Evolutionary conservation across 2,888 invertebrate genomes (phyloP).

Genomic region (Rapana venosa): DNA sequence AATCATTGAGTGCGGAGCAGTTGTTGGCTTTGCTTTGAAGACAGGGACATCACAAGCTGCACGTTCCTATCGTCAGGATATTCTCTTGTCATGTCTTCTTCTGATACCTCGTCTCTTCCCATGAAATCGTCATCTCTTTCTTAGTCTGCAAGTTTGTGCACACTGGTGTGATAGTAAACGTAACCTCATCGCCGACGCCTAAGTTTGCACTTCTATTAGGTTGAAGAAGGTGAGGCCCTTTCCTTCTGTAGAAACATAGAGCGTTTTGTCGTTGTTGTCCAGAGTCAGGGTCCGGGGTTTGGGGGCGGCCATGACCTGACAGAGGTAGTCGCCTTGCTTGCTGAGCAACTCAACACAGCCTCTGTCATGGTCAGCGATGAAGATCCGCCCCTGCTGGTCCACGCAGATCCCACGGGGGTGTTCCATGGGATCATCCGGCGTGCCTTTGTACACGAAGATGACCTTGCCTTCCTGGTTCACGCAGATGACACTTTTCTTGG

Average conservation of each 20-base stretch:
- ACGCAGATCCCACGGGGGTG: slow-evolving; percentile 27
- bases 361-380: slow-evolving; percentile 32
- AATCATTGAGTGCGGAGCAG: too few species aligned
- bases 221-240: slow-evolving; percentile 46
- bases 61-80: too few species aligned
- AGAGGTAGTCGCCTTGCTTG: slow-evolving; percentile 26
- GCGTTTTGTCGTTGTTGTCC: slow-evolving; percentile 33
- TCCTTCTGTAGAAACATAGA: slow-evolving; percentile 40
- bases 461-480: slow-evolving; percentile 42
- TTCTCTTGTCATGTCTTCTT: too few species aligned
- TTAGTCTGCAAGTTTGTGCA: background rate
- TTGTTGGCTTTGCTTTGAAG: too few species aligned
- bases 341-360: slow-evolving; percentile 4
- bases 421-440: background rate
- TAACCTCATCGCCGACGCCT: too few species aligned
- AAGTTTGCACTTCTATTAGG: slow-evolving; percentile 31
- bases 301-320: slow-evolving; percentile 34
- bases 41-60: too few species aligned
- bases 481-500: slow-evolving; percentile 39
- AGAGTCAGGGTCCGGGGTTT: slow-evolving; percentile 42
- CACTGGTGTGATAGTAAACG: background rate
- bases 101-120: too few species aligned
- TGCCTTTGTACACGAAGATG: slow-evolving; percentile 28
- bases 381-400: slow-evolving; percentile 33
- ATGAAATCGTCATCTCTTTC: too few species aligned